Conservation (phyloP, 92 coral and sea anemone species). For the Porites lobata region DNA sequence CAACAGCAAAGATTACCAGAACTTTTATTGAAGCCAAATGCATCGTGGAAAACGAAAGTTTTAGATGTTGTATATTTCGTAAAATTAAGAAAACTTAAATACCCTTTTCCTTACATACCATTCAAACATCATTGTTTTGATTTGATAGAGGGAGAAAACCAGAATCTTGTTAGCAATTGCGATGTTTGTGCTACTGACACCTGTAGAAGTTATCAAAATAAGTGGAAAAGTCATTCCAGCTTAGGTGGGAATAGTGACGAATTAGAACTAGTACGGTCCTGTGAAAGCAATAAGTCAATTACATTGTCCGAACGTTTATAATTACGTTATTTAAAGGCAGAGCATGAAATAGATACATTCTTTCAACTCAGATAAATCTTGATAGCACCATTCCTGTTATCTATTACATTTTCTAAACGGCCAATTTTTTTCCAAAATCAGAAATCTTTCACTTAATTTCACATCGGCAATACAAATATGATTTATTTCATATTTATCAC, state of each 20-base stretch:
- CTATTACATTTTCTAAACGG: no score
- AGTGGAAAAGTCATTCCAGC: background rate
- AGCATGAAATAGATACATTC: no score
- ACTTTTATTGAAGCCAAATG: background rate
- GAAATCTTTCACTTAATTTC: no score
- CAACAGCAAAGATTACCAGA: background rate
- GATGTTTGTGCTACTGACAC: slow-evolving; percentile 9
- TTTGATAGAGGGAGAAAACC: background rate
- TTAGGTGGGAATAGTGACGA: background rate
- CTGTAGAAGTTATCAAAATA: slow-evolving; percentile 10
- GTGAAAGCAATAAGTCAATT: background rate
- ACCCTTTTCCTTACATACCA: background rate
- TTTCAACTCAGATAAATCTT: no score
- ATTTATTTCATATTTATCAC: no score
- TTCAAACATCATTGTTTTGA: background rate
- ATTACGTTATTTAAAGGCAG: no score
- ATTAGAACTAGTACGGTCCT: background rate
- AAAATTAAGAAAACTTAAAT: background rate
- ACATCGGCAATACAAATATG: no score
- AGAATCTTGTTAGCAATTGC: background rate
- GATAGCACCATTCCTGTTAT: no score
- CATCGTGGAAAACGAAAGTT: background rate
- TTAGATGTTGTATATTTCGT: background rate
- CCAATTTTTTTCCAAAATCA: no score
- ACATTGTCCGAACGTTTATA: background rate